These are phyloP conservation scores for Agrochola lota DNA, from an alignment of 2,888 invertebrate genomes.

Conservation along the genomic window DNA sequence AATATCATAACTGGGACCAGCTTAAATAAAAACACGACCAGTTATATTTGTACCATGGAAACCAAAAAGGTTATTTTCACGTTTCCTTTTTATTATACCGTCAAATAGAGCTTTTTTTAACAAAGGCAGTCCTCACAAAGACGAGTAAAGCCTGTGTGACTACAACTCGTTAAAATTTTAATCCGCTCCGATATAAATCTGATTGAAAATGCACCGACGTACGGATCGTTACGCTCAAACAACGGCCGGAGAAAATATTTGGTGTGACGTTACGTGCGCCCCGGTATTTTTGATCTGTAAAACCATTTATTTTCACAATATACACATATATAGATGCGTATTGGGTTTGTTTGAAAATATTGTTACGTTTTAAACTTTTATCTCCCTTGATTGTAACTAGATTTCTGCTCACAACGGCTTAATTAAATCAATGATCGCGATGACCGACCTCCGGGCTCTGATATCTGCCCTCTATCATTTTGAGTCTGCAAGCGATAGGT, in stretches of 20 bases:
- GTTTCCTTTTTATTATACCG: constrained; percentile 67
- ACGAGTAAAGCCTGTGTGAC: constrained; percentile 75
- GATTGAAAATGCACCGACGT: constrained; percentile 82
- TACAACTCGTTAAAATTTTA: constrained; percentile 85
- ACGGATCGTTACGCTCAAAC: constrained; percentile 78
- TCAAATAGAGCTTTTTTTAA: constrained; percentile 73
- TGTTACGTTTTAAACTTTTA: constrained; percentile 37
- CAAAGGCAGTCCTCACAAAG: constrained; percentile 77
- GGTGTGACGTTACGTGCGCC: constrained; percentile 61
- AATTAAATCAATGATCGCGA: constrained; percentile 60
- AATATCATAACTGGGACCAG: background rate
- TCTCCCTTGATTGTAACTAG: constrained; percentile 56
- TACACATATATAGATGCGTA: constrained; percentile 8
- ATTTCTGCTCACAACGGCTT: constrained; percentile 53
- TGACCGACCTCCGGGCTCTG: constrained; percentile 56
- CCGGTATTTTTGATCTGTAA: constrained; percentile 55
- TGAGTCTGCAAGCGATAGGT: constrained; percentile 67
- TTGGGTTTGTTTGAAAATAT: constrained; percentile 29
- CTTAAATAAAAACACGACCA: constrained; percentile 12
- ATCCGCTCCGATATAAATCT: constrained; percentile 83
- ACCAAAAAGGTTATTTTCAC: constrained; percentile 62
- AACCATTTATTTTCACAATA: constrained; percentile 59
- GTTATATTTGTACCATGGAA: constrained; percentile 2
- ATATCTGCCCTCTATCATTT: constrained; percentile 54
- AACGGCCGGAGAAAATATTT: constrained; percentile 69